Conservation (phyloP, 2,888 invertebrate species). For the Unio pictorum region DNA sequence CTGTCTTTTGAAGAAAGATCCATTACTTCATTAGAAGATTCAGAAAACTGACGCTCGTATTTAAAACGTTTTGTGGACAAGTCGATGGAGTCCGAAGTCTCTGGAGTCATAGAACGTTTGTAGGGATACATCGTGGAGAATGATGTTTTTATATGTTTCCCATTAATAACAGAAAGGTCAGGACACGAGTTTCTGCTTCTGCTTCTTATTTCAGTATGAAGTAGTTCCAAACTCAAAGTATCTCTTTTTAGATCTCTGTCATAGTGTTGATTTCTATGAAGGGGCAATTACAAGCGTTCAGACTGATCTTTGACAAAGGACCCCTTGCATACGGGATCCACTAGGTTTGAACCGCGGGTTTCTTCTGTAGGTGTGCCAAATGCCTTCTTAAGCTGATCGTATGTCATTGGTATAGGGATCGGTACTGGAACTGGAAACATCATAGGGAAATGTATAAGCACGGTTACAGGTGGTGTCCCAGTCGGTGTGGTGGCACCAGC, state of each 20-base stretch:
- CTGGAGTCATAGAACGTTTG: constrained; percentile 44
- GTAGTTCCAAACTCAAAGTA: too few species aligned
- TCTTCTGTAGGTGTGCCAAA: too few species aligned
- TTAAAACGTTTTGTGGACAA: constrained; percentile 40
- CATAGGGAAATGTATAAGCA: constrained; percentile 87
- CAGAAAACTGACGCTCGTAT: constrained; percentile 26
- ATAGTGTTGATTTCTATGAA: too few species aligned
- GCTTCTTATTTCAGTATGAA: constrained; percentile 22
- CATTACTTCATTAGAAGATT: constrained; percentile 55
- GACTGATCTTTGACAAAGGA: too few species aligned
- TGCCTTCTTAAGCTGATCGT: constrained; percentile 44
- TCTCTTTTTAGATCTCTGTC: too few species aligned
- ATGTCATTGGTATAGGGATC: constrained; percentile 74
- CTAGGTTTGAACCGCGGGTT: too few species aligned
- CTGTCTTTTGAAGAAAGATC: constrained; percentile 53
- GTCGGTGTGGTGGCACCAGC: constrained; percentile 17
- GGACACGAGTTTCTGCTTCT: constrained; percentile 38
- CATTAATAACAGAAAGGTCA: constrained; percentile 20
- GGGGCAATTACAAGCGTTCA: too few species aligned
- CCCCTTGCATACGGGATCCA: too few species aligned
- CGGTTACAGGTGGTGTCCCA: constrained; percentile 80
- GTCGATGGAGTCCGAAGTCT: constrained; percentile 35
- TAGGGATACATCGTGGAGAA: constrained; percentile 15
- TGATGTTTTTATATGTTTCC: constrained; percentile 9
- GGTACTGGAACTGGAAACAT: constrained; percentile 83